A percentile compares a stretch with the other conserved stretches of the same genome.
These are phyloP conservation scores for Tenualosa thibaudeaui DNA, from an alignment of 2,797 vertebrate genomes.

Conservation along the genomic window DNA sequence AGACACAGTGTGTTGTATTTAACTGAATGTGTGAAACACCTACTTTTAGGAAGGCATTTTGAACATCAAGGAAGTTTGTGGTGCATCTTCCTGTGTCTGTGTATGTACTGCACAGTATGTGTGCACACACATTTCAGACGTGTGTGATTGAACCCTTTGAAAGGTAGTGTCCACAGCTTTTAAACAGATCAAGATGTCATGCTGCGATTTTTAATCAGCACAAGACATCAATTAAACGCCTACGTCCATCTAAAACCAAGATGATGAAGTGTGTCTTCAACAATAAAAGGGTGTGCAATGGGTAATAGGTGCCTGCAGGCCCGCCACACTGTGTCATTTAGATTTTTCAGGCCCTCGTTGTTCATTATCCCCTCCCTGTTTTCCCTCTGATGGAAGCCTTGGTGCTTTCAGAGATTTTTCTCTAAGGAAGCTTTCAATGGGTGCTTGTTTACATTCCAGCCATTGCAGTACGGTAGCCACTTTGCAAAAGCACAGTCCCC, in stretches of 20 bases:
- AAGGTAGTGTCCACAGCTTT: not conserved
- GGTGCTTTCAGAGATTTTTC: conserved; percentile 30
- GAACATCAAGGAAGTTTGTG: not conserved
- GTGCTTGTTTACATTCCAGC: conserved; percentile 59
- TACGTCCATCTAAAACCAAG: not conserved
- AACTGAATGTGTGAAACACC: not conserved
- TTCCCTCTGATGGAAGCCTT: conserved; percentile 29
- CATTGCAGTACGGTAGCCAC: conserved; percentile 50
- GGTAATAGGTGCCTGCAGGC: not conserved
- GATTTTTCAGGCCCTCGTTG: conserved; percentile 11
- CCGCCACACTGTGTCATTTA: conserved; percentile 15
- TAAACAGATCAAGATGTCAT: conserved; percentile 5
- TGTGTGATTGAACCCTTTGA: not conserved
- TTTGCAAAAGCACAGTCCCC: conserved; percentile 55
- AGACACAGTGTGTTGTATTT: not conserved
- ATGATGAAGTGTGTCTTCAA: not conserved
- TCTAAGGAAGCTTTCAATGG: conserved; percentile 50
- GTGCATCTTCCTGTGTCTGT: not conserved
- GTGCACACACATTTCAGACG: not conserved
- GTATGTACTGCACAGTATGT: not conserved
- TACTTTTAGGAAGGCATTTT: not conserved
- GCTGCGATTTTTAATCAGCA: not conserved
- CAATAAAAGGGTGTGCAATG: not conserved
- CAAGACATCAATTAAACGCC: conserved; percentile 18
- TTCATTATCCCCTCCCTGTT: conserved; percentile 23